Conservation (phyloP, 2,888 invertebrate genomes). For the Drosophila koepferae region DNA sequence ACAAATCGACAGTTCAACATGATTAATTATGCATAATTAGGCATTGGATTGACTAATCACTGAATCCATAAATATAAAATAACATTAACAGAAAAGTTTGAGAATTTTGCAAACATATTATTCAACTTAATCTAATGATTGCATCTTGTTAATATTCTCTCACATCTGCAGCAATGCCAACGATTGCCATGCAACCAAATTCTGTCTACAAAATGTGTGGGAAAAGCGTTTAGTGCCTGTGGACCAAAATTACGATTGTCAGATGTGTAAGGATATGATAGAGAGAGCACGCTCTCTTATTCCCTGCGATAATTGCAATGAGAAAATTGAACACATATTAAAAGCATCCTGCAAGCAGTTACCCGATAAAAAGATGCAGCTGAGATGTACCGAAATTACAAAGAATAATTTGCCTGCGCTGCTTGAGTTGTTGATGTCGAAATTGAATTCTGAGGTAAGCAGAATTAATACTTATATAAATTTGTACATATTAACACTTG, state of each 20-base stretch:
- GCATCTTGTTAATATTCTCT: not conserved
- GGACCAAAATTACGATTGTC: slow-evolving; percentile 1
- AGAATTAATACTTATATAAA: not conserved
- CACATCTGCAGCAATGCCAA: slow-evolving; percentile 19
- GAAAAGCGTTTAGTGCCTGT: not conserved
- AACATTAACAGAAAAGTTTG: not conserved
- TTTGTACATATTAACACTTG: not conserved
- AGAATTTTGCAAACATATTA: too few species aligned
- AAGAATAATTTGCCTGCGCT: not conserved
- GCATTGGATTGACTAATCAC: not conserved
- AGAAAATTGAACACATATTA: not conserved
- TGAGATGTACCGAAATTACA: not conserved
- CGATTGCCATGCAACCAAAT: not conserved
- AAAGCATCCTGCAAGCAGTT: not conserved
- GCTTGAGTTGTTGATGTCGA: not conserved
- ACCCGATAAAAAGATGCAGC: not conserved
- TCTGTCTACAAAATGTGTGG: slow-evolving; percentile 15
- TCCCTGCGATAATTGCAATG: not conserved
- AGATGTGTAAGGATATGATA: slow-evolving; percentile 11
- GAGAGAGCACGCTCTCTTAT: not conserved
- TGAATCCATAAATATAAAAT: not conserved
- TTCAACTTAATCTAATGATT: not conserved
- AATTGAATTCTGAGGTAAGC: slow-evolving; percentile 18
- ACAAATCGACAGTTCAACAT: not conserved
- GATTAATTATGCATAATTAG: not conserved